These are phyloP conservation scores for Lampris incognitus DNA, from an alignment of 2,113 vertebrate genomes.

Conservation along the genomic window DNA sequence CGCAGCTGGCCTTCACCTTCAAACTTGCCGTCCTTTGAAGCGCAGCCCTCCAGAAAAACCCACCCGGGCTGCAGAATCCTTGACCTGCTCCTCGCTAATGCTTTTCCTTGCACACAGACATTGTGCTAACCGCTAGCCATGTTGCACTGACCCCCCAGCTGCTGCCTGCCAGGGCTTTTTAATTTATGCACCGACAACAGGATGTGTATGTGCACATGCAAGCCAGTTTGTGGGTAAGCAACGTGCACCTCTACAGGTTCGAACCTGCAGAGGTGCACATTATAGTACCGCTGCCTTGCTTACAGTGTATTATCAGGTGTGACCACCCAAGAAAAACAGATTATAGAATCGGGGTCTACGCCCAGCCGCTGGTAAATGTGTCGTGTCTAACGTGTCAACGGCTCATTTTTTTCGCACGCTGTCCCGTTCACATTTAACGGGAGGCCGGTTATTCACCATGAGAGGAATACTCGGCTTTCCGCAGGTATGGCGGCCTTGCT, in stretches of 20 bases:
- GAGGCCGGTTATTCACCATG: not conserved
- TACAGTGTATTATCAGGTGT: not conserved
- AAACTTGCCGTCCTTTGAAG: too few species aligned
- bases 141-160: conserved; percentile 58
- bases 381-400: not conserved
- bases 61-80: not conserved
- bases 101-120: conserved; percentile 25
- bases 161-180: conserved; percentile 25
- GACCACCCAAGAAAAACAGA: not conserved
- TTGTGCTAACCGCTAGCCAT: conserved; percentile 23
- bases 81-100: conserved; percentile 37
- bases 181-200: conserved; percentile 19
- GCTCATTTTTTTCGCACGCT: not conserved
- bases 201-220: conserved; percentile 47
- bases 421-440: not conserved
- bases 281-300: conserved; percentile 4
- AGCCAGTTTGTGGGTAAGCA: conserved; percentile 1
- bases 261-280: not conserved
- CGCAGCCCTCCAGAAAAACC: too few species aligned
- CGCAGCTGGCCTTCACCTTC: too few species aligned
- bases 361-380: not conserved
- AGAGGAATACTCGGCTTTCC: not conserved
- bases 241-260: not conserved
- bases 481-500: not conserved
- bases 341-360: not conserved